Evolutionary conservation across 2,113 vertebrate genomes (phyloP).

Genomic region (Laticauda laticaudata): DNA sequence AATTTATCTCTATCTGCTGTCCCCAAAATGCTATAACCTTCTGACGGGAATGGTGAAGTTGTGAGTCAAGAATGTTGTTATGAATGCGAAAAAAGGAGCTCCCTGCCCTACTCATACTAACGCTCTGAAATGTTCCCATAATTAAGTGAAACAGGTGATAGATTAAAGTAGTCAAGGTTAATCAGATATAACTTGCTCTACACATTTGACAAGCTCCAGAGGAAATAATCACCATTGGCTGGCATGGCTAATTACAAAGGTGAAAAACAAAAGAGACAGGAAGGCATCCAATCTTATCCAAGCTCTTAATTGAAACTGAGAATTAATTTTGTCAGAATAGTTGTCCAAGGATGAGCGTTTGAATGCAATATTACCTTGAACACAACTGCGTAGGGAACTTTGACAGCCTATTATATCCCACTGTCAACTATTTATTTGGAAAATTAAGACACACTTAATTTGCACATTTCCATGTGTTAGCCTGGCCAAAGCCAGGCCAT

Average conservation of each 20-base stretch:
- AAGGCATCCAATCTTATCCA: background rate
- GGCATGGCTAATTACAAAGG: background rate
- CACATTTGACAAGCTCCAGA: conserved; percentile 15
- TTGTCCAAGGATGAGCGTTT: background rate
- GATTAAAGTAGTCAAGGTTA: conserved; percentile 30
- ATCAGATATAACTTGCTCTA: conserved; percentile 36
- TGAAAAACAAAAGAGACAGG: conserved; percentile 1
- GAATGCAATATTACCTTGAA: background rate
- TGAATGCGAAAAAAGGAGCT: background rate
- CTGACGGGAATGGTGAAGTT: background rate
- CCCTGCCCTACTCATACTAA: background rate
- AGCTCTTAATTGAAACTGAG: background rate
- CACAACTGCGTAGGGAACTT: background rate
- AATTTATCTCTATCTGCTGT: background rate
- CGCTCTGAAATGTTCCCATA: conserved; percentile 35
- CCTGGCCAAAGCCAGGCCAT: background rate
- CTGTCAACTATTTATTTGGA: background rate
- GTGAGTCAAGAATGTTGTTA: background rate
- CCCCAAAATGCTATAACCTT: background rate
- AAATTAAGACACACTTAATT: background rate
- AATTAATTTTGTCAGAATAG: background rate
- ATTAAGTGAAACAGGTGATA: conserved; percentile 10
- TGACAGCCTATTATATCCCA: background rate
- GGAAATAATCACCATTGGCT: background rate
- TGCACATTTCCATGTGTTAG: background rate